Evolutionary conservation across 2,113 vertebrate species (phyloP), one percentile per base, ranked within the genome.

Genomic region (Larimichthys crocea): DNA sequence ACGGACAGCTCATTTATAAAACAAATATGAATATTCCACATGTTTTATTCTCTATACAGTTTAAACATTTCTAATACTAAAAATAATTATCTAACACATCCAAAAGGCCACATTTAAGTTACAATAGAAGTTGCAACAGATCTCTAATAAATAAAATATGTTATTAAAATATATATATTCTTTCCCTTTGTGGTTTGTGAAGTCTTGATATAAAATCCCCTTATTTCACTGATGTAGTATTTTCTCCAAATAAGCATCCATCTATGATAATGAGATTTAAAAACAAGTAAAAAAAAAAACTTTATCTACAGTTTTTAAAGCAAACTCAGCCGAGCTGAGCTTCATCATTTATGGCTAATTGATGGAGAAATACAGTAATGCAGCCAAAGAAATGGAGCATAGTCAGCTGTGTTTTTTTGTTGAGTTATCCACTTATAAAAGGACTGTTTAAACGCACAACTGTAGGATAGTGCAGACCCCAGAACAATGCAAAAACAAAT

Each of bases 91-190:
- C 55, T 78, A n/a, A 68, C 17, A 60, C 35, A 40, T 24, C 57
- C 76, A 48, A 84, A 92, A 91, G 92, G 89, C 92, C 86, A 90
- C 88, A 15, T 66, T 86, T 31, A 59, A 79, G 80, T 84, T 14
- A 76, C 60, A 80, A 75, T 24, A 65, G 1, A 52, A 64, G 68
- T 55, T 79, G 60, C 79, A 81, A 84, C 66, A 73, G 11, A 65
- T 71, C 0, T 86, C 24, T 78, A 73, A 78, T 24, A n/a, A 24
- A 55, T 81, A 31, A 77, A 55, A 15, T 11, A 59, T 35, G n/a
- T 29, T 56, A 7, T 15, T 74, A 42, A 64, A 17, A 19, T 66
- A 50, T 42, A 50, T 42, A 14, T 55, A 52, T 59, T 17, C 52
- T 57, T 78, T 84, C 74, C 80, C 66, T 83, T 74, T 76, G 4